These are phyloP conservation scores for Solenodon paradoxus DNA, from an alignment of 2,113 vertebrate genomes.

Conservation along the genomic window DNA sequence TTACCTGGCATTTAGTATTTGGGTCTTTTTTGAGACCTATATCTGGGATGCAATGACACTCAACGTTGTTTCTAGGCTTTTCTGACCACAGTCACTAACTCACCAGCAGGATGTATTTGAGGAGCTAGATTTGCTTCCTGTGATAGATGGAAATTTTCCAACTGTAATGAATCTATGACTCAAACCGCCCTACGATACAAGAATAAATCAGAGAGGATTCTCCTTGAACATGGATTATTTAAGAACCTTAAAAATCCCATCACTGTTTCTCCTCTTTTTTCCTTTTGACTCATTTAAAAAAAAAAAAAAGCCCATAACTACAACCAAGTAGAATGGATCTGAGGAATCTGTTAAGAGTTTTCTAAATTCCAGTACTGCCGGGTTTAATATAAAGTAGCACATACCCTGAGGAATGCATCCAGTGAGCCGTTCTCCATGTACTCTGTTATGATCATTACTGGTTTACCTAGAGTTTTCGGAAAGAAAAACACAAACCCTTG, in stretches of 20 bases:
- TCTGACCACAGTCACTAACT: constrained; percentile 73
- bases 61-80: constrained; percentile 56
- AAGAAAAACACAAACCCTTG: constrained; percentile 82
- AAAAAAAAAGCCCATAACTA: neutral
- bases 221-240: constrained; percentile 72
- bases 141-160: constrained; percentile 72
- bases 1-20: constrained; percentile 41
- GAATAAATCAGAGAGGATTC: constrained; percentile 68
- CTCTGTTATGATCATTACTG: constrained; percentile 99
- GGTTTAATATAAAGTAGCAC: constrained; percentile 80
- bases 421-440: constrained; percentile 99
- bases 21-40: constrained; percentile 29
- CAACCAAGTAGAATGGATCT: neutral
- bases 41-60: constrained; percentile 61
- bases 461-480: constrained; percentile 91
- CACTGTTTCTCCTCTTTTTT: constrained; percentile 18
- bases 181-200: constrained; percentile 17
- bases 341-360: neutral
- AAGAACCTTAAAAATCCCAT: constrained; percentile 65
- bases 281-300: neutral
- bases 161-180: constrained; percentile 72
- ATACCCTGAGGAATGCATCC: constrained; percentile 98
- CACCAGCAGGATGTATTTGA: constrained; percentile 50
- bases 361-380: constrained; percentile 14
- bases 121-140: constrained; percentile 64